Percentiles rank a stretch among this genome's conserved stretches.
These are phyloP conservation scores for Plectrocnemia conspersa DNA, from an alignment of 1,140 invertebrate genomes.

Conservation along the genomic window DNA sequence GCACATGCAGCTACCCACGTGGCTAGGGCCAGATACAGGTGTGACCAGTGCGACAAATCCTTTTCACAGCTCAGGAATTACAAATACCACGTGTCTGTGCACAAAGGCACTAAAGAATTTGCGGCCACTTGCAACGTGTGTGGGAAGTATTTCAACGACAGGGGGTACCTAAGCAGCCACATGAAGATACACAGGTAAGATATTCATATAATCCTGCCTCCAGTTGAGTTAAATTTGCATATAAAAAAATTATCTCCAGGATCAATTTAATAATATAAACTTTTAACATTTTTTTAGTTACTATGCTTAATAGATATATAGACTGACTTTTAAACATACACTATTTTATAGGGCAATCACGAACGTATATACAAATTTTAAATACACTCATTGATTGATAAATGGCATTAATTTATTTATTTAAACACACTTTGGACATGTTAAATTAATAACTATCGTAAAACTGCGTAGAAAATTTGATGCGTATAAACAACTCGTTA, in stretches of 20 bases:
- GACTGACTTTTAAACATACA: no score
- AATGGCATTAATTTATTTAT: no score
- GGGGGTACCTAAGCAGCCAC: constrained; percentile 71
- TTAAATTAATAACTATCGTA: no score
- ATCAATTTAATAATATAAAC: no score
- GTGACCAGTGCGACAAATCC: constrained; percentile 69
- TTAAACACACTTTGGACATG: no score
- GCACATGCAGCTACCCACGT: constrained; percentile 36
- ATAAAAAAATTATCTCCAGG: neutral
- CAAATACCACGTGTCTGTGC: constrained; percentile 70
- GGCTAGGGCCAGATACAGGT: constrained; percentile 58
- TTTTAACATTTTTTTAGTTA: no score
- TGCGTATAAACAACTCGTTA: no score
- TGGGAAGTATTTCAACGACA: constrained; percentile 72
- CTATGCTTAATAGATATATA: no score
- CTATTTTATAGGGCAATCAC: no score
- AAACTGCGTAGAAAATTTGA: no score
- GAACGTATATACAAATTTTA: no score
- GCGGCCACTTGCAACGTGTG: constrained; percentile 70
- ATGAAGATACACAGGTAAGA: constrained; percentile 68
- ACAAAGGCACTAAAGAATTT: constrained; percentile 70
- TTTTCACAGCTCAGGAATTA: constrained; percentile 75
- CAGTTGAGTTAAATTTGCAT: neutral
- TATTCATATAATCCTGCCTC: constrained; percentile 5
- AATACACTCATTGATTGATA: no score